Percentiles rank a stretch among this genome's conserved stretches.
Evolutionary conservation across 2,797 vertebrate genomes (phyloP).

Genomic region (Alca torda): DNA sequence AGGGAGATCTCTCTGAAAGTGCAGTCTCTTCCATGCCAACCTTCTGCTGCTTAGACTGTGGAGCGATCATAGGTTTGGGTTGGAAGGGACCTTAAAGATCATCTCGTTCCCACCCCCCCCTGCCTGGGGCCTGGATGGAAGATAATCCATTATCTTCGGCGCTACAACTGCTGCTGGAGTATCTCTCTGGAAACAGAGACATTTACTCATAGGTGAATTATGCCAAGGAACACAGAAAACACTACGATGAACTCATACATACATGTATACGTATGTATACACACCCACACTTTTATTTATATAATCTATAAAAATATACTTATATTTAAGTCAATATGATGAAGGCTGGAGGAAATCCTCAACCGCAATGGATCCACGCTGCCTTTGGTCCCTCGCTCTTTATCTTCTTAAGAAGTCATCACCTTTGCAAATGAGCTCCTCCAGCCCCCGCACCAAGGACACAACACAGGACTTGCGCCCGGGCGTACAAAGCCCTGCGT

Average conservation of each 20-base stretch:
- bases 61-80: neutral
- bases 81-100: no score
- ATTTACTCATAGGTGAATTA: neutral
- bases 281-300: neutral
- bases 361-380: accelerated
- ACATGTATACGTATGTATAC: accelerated
- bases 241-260: neutral
- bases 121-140: no score
- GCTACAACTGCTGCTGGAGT: neutral
- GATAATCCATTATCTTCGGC: neutral
- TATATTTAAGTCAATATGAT: neutral
- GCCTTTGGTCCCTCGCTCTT: neutral
- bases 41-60: neutral
- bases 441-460: neutral
- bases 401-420: neutral
- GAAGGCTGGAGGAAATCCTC: neutral
- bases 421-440: neutral
- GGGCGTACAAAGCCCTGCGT: no score
- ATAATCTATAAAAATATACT: neutral
- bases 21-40: neutral
- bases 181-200: neutral
- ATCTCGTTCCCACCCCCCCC: no score
- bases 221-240: neutral
- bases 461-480: neutral
- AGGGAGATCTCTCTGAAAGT: neutral